Percentiles rank a stretch among this genome's conserved stretches.
These are phyloP conservation scores for Unio delphinus DNA, from an alignment of 2,888 invertebrate species.

Conservation along the genomic window DNA sequence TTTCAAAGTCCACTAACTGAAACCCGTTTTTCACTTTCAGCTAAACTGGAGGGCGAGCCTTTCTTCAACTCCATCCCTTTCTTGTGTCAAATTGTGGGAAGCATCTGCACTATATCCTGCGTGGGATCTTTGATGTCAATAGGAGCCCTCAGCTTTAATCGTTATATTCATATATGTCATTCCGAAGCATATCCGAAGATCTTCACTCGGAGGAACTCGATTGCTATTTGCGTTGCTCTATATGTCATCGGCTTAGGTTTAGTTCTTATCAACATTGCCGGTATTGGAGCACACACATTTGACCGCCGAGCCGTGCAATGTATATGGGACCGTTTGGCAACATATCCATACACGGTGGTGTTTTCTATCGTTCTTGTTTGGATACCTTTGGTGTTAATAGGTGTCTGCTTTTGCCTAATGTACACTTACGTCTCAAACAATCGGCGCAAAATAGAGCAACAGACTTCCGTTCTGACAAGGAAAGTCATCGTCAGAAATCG, in stretches of 20 bases:
- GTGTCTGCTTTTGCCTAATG: constrained; percentile 43
- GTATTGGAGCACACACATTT: constrained; percentile 48
- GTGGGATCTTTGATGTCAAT: constrained; percentile 52
- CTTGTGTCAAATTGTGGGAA: constrained; percentile 50
- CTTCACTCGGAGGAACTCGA: constrained; percentile 37
- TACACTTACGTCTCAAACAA: constrained; percentile 30
- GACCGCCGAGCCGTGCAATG: constrained; percentile 52
- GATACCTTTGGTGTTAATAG: constrained; percentile 46
- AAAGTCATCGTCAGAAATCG: background rate
- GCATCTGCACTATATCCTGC: constrained; percentile 54
- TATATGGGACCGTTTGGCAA: constrained; percentile 55
- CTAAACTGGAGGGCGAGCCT: constrained; percentile 48
- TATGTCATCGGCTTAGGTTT: constrained; percentile 43
- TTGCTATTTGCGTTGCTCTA: constrained; percentile 36
- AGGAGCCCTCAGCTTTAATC: constrained; percentile 51
- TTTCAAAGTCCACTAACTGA: background rate
- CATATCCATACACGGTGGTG: constrained; percentile 48
- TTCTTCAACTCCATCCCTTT: constrained; percentile 43
- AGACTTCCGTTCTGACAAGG: constrained; percentile 1
- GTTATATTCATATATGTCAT: constrained; percentile 53
- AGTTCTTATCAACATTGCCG: constrained; percentile 42
- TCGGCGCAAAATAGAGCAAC: constrained; percentile 13
- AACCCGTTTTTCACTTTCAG: constrained; percentile 30
- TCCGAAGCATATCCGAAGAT: constrained; percentile 34
- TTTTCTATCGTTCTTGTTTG: constrained; percentile 49